Evolutionary conservation across 2,888 invertebrate genomes (phyloP).

Genomic region (Aleiodes leptofemur): DNA sequence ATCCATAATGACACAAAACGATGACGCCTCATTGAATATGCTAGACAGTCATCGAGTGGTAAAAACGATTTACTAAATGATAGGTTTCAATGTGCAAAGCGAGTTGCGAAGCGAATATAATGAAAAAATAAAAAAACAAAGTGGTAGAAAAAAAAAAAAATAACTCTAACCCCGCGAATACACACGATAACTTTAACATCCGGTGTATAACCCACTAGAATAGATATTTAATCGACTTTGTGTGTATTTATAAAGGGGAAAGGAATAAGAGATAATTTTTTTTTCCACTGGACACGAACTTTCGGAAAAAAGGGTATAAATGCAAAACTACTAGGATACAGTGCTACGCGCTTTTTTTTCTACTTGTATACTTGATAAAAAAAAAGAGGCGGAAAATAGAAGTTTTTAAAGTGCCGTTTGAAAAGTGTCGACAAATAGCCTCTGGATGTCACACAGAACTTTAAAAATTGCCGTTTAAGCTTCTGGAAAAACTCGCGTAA

Average conservation of each 20-base stretch:
- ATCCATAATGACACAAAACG: slow-evolving; percentile 24
- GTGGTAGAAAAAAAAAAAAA: slow-evolving; percentile 41
- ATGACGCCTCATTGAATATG: slow-evolving; percentile 31
- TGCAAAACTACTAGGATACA: slow-evolving; percentile 66
- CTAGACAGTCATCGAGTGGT: slow-evolving; percentile 38
- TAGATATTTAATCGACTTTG: slow-evolving; percentile 44
- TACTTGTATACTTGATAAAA: not conserved
- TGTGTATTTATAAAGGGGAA: slow-evolving; percentile 10
- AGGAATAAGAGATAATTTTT: slow-evolving; percentile 23
- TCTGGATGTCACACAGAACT: not conserved
- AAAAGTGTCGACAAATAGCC: slow-evolving; percentile 15
- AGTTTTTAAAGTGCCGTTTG: slow-evolving; percentile 1
- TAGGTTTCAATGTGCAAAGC: slow-evolving; percentile 43
- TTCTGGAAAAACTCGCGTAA: slow-evolving; percentile 3
- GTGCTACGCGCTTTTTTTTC: not conserved
- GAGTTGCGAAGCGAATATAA: slow-evolving; percentile 30
- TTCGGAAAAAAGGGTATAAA: slow-evolving; percentile 39
- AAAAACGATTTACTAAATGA: slow-evolving; percentile 46
- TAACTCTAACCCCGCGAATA: slow-evolving; percentile 40
- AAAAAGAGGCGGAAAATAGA: not conserved
- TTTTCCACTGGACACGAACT: slow-evolving; percentile 43
- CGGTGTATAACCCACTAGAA: slow-evolving; percentile 25
- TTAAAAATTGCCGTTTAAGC: slow-evolving; percentile 4
- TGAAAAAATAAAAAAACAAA: slow-evolving; percentile 32
- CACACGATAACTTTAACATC: slow-evolving; percentile 36